A percentile compares a stretch with the other conserved stretches of the same genome.
These are phyloP conservation scores for Campylorhamphus procurvoides DNA, from an alignment of 2,113 vertebrate species.

Conservation along the genomic window DNA sequence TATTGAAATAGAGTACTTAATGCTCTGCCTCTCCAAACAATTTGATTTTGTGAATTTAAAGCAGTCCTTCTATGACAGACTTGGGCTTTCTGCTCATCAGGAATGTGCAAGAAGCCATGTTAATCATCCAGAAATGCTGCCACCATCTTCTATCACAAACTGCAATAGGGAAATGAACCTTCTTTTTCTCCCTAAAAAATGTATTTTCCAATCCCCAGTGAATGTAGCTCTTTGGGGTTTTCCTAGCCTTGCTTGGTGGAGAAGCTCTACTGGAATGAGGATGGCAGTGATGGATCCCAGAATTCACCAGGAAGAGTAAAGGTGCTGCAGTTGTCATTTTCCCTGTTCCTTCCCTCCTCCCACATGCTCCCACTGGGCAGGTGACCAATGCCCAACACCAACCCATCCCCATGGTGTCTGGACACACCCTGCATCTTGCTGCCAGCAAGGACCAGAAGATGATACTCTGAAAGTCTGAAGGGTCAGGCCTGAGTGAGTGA, in stretches of 20 bases:
- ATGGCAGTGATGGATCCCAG: neutral
- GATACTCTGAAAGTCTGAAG: neutral
- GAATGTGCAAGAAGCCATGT: neutral
- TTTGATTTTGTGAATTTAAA: slow-evolving; percentile 2
- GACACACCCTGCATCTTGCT: neutral
- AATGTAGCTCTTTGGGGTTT: neutral
- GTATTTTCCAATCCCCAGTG: neutral
- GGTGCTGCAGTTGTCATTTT: neutral
- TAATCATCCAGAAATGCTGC: neutral
- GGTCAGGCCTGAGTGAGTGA: neutral
- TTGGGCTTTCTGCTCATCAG: neutral
- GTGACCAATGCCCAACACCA: rapidly evolving
- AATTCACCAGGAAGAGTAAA: neutral
- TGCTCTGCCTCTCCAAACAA: neutral
- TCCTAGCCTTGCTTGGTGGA: neutral
- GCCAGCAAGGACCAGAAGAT: neutral
- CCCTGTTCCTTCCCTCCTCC: neutral
- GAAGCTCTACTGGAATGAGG: neutral
- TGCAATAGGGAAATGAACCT: neutral
- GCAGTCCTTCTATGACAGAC: neutral
- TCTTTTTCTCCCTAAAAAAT: neutral
- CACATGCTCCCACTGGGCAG: rapidly evolving
- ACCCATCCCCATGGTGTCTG: rapidly evolving
- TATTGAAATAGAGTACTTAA: neutral
- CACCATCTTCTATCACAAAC: neutral